Conservation (phyloP, 2,888 invertebrate species). For the Monopis laevigella region DNA sequence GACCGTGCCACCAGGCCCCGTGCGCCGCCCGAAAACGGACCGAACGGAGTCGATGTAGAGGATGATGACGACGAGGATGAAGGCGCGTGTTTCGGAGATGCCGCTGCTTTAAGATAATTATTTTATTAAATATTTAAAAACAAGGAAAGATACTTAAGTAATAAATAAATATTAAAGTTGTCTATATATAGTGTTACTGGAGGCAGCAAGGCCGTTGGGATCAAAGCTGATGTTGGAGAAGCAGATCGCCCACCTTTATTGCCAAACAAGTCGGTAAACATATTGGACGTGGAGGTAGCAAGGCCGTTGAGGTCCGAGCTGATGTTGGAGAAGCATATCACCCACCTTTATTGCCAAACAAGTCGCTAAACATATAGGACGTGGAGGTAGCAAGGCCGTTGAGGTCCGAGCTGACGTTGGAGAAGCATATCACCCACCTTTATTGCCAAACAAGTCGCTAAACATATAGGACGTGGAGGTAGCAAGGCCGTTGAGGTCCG, state of each 20-base stretch:
- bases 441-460: constrained; percentile 93
- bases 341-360: no score
- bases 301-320: constrained; percentile 93
- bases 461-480: constrained; percentile 94
- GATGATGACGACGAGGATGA: no score
- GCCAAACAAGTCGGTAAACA: constrained; percentile 95
- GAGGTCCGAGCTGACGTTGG: constrained; percentile 90
- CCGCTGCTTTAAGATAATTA: no score
- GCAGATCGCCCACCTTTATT: no score
- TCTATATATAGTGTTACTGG: constrained; percentile 95
- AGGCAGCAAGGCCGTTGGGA: constrained; percentile 90
- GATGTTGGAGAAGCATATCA: constrained; percentile 89
- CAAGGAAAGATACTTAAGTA: no score
- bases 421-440: no score
- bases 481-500: constrained; percentile 91
- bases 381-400: constrained; percentile 94
- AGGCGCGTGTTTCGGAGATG: no score
- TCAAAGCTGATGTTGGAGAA: constrained; percentile 93
- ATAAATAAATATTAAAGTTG: no score
- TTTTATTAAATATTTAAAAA: no score
- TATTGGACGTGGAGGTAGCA: constrained; percentile 91
- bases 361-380: constrained; percentile 93
- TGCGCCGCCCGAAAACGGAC: constrained; percentile 80
- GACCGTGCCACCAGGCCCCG: constrained; percentile 90
- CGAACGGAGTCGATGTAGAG: constrained; percentile 69